Conservation (phyloP, 1,140 invertebrate genomes). For the Drosophila azteca region DNA sequence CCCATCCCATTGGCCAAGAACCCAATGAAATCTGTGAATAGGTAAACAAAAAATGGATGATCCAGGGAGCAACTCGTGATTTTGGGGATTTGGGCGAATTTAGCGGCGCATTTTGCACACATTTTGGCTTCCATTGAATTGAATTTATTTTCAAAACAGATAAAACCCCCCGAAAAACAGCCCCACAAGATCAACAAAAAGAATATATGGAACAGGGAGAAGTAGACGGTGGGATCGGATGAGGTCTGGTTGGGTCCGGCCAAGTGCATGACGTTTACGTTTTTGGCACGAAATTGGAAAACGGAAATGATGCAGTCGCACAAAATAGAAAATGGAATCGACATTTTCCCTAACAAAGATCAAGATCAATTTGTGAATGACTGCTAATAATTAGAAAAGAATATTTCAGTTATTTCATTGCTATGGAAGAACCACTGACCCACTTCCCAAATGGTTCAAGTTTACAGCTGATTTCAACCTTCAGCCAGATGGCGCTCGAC, state of each 20-base stretch:
- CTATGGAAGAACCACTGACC: slow-evolving; percentile 38
- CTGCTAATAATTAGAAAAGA: background rate
- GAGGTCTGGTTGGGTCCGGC: background rate
- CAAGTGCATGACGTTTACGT: slow-evolving; percentile 42
- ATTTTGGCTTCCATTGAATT: slow-evolving; percentile 54
- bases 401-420: slow-evolving; percentile 7
- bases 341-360: slow-evolving; percentile 11
- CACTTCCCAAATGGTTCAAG: slow-evolving; percentile 67
- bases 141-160: slow-evolving; percentile 60
- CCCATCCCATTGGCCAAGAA: too few species aligned
- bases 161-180: slow-evolving; percentile 31
- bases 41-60: slow-evolving; percentile 16
- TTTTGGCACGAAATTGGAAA: slow-evolving; percentile 47
- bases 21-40: too few species aligned
- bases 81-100: slow-evolving; percentile 36
- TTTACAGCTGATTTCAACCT: slow-evolving; percentile 53
- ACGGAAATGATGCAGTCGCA: slow-evolving; percentile 52
- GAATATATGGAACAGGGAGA: slow-evolving; percentile 3
- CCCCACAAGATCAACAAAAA: slow-evolving; percentile 15
- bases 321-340: background rate
- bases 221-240: background rate
- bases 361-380: slow-evolving; percentile 30
- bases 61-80: slow-evolving; percentile 19
- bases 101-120: slow-evolving; percentile 54
- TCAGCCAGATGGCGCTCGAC: slow-evolving; percentile 45